phyloP scores from a whole-genome alignment of 2,113 vertebrate species.

The Tiliqua scincoides region DNA sequence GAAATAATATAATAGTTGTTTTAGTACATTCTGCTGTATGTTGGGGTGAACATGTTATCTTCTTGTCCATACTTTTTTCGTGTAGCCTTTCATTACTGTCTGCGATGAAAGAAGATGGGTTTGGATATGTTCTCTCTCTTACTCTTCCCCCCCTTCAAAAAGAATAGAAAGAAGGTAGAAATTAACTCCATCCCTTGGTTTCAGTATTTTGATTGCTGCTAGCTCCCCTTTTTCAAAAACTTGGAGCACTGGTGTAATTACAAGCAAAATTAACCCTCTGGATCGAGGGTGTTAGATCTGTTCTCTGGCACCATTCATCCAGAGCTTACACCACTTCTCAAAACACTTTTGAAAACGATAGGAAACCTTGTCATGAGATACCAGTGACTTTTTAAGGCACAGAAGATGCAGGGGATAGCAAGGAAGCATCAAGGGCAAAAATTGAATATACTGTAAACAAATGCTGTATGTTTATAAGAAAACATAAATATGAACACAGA shows the following conservation, averaged over 20 bases:
- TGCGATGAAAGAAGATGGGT: too few relatives aligned
- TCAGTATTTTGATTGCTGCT: not conserved
- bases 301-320: not conserved
- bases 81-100: not conserved
- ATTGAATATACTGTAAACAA: not conserved
- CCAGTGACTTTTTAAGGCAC: not conserved
- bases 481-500: not conserved
- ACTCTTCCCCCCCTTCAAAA: not conserved
- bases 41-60: too few relatives aligned
- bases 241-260: not conserved
- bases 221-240: not conserved
- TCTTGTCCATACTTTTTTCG: too few relatives aligned
- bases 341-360: not conserved
- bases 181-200: not conserved
- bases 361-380: not conserved
- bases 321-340: not conserved
- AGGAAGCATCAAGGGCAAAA: not conserved
- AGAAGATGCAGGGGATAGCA: not conserved
- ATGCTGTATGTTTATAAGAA: not conserved
- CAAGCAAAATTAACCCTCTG: not conserved
- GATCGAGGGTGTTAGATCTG: not conserved
- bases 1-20: too few relatives aligned
- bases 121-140: not conserved
- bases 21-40: too few relatives aligned
- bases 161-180: not conserved